phyloP scores from a whole-genome alignment of 2,888 invertebrate genomes.

The Amblyjoppa fuscipennis region DNA sequence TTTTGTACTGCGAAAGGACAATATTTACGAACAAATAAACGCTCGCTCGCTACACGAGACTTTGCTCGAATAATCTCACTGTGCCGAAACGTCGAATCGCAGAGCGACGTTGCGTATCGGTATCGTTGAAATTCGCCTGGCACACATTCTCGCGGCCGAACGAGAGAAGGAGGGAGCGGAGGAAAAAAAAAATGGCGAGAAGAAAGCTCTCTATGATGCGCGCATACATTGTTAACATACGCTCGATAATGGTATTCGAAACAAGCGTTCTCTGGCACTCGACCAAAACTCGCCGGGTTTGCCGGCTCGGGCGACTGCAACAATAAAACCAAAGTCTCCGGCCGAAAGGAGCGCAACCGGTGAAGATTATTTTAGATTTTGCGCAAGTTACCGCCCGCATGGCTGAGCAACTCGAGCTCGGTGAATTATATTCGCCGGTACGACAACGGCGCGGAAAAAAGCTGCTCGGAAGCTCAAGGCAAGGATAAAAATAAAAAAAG shows the following conservation, averaged over 20 bases:
- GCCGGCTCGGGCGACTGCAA: neutral
- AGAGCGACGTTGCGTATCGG: conserved; percentile 19
- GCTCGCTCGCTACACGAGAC: conserved; percentile 18
- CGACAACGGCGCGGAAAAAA: neutral
- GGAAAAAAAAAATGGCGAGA: neutral
- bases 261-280: conserved; percentile 52
- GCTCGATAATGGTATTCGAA: conserved; percentile 15
- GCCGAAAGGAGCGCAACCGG: conserved; percentile 5
- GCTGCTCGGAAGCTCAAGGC: neutral
- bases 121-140: conserved; percentile 60
- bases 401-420: neutral
- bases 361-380: conserved; percentile 47
- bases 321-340: conserved; percentile 14
- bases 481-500: neutral
- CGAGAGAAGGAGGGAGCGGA: neutral
- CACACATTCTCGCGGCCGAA: conserved; percentile 21
- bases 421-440: neutral
- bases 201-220: neutral
- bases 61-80: conserved; percentile 56
- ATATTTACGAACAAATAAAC: conserved; percentile 70
- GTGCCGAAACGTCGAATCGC: conserved; percentile 53
- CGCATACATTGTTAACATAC: conserved; percentile 8
- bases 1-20: conserved; percentile 50
- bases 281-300: conserved; percentile 38
- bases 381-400: conserved; percentile 5